phyloP scores from a whole-genome alignment of 2,888 invertebrate species.

The Troides aeacus region DNA sequence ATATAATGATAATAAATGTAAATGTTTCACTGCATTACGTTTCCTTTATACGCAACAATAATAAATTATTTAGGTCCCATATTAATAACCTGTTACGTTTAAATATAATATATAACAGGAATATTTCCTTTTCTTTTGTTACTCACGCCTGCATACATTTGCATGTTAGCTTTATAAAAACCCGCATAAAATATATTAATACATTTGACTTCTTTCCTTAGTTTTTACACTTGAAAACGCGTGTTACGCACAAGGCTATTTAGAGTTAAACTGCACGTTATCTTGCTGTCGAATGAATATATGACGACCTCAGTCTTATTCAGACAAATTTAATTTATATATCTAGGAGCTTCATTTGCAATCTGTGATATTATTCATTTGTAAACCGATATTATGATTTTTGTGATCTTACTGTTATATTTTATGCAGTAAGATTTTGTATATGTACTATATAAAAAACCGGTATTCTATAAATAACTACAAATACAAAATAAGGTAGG shows the following conservation, averaged over 20 bases:
- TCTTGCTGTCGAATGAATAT: background rate
- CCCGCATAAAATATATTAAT: conserved; percentile 9
- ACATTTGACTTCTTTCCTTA: background rate
- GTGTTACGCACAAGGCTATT: conserved; percentile 6
- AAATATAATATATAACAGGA: conserved; percentile 6
- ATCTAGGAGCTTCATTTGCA: conserved; percentile 6
- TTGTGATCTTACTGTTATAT: background rate
- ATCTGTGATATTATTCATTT: no score
- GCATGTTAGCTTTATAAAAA: conserved; percentile 17
- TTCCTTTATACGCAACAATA: background rate
- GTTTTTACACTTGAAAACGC: conserved; percentile 12
- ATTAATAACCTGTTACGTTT: background rate
- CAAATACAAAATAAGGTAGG: background rate
- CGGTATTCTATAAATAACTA: background rate
- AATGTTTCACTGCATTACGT: conserved; percentile 5
- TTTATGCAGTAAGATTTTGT: background rate
- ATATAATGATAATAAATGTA: conserved; percentile 5
- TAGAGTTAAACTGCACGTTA: conserved; percentile 5
- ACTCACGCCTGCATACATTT: conserved; percentile 15
- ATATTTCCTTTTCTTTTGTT: conserved; percentile 10
- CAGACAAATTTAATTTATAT: conserved; percentile 16
- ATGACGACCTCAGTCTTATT: conserved; percentile 15
- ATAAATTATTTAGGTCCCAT: background rate
- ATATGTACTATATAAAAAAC: background rate
- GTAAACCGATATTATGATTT: conserved; percentile 17